Evolutionary conservation across 2,888 invertebrate genomes (phyloP).

Genomic region (Tetheella fluctuosa): DNA sequence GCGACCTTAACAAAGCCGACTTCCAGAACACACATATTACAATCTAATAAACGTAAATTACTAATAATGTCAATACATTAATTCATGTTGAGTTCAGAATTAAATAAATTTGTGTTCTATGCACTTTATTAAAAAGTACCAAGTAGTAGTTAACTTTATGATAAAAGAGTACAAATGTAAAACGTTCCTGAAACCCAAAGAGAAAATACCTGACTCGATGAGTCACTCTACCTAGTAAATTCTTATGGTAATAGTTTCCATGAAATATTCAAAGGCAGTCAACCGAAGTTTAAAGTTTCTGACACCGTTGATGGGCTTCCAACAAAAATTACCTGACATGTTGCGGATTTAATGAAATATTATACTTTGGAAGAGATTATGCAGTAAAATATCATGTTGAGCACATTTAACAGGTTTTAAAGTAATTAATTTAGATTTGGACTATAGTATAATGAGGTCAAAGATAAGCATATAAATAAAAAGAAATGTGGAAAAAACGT

Average conservation of each 20-base stretch:
- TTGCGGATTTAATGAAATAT: constrained; percentile 22
- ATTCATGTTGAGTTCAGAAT: too few species aligned
- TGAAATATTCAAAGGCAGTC: constrained; percentile 34
- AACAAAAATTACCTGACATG: constrained; percentile 33
- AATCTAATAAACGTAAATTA: too few species aligned
- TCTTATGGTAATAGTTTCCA: constrained; percentile 14
- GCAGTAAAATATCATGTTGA: constrained; percentile 19
- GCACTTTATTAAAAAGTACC: too few species aligned
- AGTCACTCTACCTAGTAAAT: neutral
- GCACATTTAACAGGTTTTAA: constrained; percentile 20
- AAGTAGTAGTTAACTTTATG: too few species aligned
- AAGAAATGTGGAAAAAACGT: too few species aligned
- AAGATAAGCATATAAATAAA: too few species aligned
- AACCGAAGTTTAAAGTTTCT: constrained; percentile 27
- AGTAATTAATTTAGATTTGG: constrained; percentile 9
- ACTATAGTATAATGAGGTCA: neutral
- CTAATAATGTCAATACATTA: too few species aligned
- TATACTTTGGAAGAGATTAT: constrained; percentile 12
- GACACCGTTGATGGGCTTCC: constrained; percentile 48
- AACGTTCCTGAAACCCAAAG: neutral
- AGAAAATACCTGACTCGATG: neutral
- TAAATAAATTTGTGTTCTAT: too few species aligned
- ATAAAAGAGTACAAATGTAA: neutral
- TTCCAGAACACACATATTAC: too few species aligned
- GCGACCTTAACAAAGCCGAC: too few species aligned